Evolutionary conservation across 2,888 invertebrate genomes (phyloP).

Genomic region (Scaptomyza reducta): DNA sequence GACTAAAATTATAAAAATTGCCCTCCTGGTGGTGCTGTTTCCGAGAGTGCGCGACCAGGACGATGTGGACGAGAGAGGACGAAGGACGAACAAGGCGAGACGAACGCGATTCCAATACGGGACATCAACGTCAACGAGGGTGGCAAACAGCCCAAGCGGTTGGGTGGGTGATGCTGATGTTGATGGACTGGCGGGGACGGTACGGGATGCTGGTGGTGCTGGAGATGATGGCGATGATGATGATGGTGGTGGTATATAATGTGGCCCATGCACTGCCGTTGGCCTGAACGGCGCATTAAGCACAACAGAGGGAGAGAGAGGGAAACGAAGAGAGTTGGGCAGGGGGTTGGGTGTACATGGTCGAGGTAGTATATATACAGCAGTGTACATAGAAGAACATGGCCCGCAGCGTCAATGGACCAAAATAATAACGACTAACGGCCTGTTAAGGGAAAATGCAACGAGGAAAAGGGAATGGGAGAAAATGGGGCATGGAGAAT

Average conservation of each 20-base stretch:
- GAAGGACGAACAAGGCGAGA: slow-evolving; percentile 53
- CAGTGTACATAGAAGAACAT: slow-evolving; percentile 62
- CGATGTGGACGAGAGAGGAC: slow-evolving; percentile 10
- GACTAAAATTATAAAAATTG: slow-evolving; percentile 82
- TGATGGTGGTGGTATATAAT: slow-evolving; percentile 68
- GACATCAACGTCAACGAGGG: slow-evolving; percentile 78
- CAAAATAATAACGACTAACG: slow-evolving; percentile 82
- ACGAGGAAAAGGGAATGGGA: slow-evolving; percentile 29
- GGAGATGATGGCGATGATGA: slow-evolving; percentile 23
- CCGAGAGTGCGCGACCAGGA: slow-evolving; percentile 58
- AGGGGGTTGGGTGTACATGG: slow-evolving; percentile 16
- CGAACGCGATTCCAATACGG: slow-evolving; percentile 80
- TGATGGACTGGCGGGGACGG: slow-evolving; percentile 47
- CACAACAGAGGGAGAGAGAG: slow-evolving; percentile 18
- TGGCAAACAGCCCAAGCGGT: slow-evolving; percentile 42
- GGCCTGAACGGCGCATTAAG: slow-evolving; percentile 64
- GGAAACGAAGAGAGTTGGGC: background rate
- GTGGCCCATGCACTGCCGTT: slow-evolving; percentile 56
- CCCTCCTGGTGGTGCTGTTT: slow-evolving; percentile 68
- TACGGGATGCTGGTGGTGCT: slow-evolving; percentile 11
- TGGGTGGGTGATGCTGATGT: slow-evolving; percentile 38
- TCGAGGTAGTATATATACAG: slow-evolving; percentile 14
- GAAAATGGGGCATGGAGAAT: slow-evolving; percentile 50
- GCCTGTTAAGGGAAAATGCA: slow-evolving; percentile 77
- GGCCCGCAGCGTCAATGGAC: slow-evolving; percentile 82